These are phyloP conservation scores for Xestia ashworthii DNA, from an alignment of 2,888 invertebrate genomes.

Conservation along the genomic window DNA sequence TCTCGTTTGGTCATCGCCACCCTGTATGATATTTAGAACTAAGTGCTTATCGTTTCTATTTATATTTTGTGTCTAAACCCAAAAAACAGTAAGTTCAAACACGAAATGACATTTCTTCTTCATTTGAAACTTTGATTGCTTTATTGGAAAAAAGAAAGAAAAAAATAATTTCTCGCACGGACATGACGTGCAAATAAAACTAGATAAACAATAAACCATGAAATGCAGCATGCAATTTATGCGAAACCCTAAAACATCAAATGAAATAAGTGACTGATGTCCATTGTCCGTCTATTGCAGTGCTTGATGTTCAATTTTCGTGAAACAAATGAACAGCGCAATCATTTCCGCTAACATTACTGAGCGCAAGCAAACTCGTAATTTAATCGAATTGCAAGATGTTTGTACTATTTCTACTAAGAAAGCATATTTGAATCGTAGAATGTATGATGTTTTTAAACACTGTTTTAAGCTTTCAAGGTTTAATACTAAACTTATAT, in stretches of 20 bases:
- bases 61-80: background rate
- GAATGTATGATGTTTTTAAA: no score
- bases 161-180: no score
- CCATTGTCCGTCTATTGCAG: slow-evolving; percentile 52
- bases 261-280: slow-evolving; percentile 45
- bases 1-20: no score
- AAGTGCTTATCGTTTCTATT: background rate
- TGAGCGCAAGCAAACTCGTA: slow-evolving; percentile 7
- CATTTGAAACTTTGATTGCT: rapidly evolving
- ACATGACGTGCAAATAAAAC: no score
- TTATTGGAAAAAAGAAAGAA: no score
- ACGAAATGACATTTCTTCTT: background rate
- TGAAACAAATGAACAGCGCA: slow-evolving; percentile 55
- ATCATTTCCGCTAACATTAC: slow-evolving; percentile 62
- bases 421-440: slow-evolving; percentile 1
- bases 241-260: slow-evolving; percentile 21
- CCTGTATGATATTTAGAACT: background rate
- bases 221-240: no score
- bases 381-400: slow-evolving; percentile 10
- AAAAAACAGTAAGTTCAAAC: background rate
- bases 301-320: slow-evolving; percentile 47
- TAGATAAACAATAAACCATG: no score
- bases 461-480: no score
- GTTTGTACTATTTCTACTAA: background rate
- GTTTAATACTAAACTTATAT: no score